phyloP scores from a whole-genome alignment of 2,888 invertebrate genomes.

The Silvanus unidentatus region DNA sequence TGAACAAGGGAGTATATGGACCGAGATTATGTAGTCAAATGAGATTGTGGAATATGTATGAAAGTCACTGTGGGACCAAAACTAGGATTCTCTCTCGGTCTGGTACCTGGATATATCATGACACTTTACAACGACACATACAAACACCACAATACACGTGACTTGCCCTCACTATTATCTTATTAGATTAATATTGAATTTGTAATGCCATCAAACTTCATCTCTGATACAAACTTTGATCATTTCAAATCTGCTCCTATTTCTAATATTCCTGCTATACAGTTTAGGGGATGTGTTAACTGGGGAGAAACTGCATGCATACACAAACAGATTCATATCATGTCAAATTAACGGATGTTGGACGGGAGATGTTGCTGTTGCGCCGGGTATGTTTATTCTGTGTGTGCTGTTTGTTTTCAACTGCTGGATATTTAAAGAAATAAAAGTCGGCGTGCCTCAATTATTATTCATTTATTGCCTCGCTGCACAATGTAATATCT shows the following conservation, averaged over 20 bases:
- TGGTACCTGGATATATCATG: constrained; percentile 1
- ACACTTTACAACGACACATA: constrained; percentile 17
- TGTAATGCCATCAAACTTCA: constrained; percentile 27
- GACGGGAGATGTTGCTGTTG: no score
- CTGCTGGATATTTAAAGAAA: no score
- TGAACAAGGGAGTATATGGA: constrained; percentile 39
- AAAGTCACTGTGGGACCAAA: constrained; percentile 36
- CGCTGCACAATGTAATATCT: no score
- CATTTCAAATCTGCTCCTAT: constrained; percentile 1
- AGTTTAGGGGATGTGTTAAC: no score
- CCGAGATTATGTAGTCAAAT: constrained; percentile 45
- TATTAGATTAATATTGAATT: constrained; percentile 39
- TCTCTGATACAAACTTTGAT: constrained; percentile 4
- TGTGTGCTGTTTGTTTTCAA: no score
- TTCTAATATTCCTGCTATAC: background rate
- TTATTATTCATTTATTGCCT: no score
- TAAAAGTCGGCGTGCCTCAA: no score
- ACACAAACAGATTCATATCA: no score
- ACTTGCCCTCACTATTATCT: constrained; percentile 29
- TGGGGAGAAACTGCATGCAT: no score
- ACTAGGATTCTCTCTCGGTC: constrained; percentile 12
- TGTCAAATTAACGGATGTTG: no score
- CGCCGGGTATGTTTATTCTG: no score
- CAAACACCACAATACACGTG: constrained; percentile 24
- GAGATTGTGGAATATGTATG: constrained; percentile 47